Evolutionary conservation across 2,113 vertebrate genomes (phyloP).

Genomic region (Phrynosoma blainvillii): DNA sequence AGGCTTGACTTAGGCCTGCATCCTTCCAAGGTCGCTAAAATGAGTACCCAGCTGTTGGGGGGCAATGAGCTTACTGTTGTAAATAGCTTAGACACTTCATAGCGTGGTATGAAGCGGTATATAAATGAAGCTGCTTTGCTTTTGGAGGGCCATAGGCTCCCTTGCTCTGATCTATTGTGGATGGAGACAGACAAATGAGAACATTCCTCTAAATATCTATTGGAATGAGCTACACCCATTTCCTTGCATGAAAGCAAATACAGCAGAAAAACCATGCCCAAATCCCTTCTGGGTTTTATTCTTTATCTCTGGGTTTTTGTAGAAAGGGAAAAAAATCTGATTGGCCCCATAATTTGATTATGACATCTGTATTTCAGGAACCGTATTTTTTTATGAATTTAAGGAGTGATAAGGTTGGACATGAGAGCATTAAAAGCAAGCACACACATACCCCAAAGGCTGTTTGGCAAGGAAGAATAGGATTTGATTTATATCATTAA

Average conservation of each 20-base stretch:
- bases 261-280: not conserved
- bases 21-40: too few species aligned
- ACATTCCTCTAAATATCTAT: not conserved
- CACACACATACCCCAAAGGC: not conserved
- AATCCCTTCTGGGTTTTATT: not conserved
- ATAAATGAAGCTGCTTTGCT: too few species aligned
- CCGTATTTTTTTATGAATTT: slow-evolving; percentile 17
- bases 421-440: slow-evolving; percentile 27
- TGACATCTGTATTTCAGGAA: slow-evolving; percentile 8
- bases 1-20: too few species aligned
- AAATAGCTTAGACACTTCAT: too few species aligned
- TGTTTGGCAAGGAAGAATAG: slow-evolving; percentile 21
- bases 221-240: not conserved
- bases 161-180: too few species aligned
- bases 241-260: not conserved
- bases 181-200: not conserved
- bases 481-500: slow-evolving; percentile 37
- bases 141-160: too few species aligned
- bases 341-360: slow-evolving; percentile 12
- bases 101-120: too few species aligned
- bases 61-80: too few species aligned
- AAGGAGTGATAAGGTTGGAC: not conserved
- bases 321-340: not conserved
- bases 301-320: not conserved
- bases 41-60: too few species aligned